Percentiles rank a stretch among this genome's conserved stretches.
phyloP scores from a whole-genome alignment of 2,888 invertebrate genomes.

The Drosophila conformis region DNA sequence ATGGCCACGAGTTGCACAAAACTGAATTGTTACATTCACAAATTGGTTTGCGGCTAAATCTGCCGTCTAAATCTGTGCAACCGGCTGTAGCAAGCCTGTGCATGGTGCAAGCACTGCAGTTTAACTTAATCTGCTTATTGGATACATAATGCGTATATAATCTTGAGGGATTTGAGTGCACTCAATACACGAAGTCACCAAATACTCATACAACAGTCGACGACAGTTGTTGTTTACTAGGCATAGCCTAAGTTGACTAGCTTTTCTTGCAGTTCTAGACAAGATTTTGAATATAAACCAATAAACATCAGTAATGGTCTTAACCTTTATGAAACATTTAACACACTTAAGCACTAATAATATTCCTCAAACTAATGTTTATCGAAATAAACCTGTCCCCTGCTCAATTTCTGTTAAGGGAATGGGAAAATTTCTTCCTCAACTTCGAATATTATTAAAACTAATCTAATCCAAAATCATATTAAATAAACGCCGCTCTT shows the following conservation, averaged over 20 bases:
- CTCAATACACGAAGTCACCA: conserved; percentile 15
- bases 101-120: conserved; percentile 32
- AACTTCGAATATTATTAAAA: neutral
- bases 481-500: neutral
- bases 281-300: neutral
- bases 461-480: neutral
- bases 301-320: neutral
- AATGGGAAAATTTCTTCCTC: neutral
- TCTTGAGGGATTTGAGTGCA: conserved; percentile 23
- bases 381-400: too few species aligned
- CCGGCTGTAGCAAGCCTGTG: conserved; percentile 18
- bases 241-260: neutral
- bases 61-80: conserved; percentile 5
- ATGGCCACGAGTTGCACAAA: conserved; percentile 12
- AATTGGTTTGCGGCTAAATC: conserved; percentile 32
- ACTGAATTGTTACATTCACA: conserved; percentile 23
- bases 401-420: neutral
- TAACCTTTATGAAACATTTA: neutral
- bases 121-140: conserved; percentile 42
- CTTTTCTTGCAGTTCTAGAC: neutral
- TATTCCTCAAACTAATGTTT: neutral
- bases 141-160: conserved; percentile 25
- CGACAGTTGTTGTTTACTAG: neutral
- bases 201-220: neutral
- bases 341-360: neutral